Base-by-base conservation (phyloP, 2,797 vertebrate species). In the Prionace glauca region DNA sequence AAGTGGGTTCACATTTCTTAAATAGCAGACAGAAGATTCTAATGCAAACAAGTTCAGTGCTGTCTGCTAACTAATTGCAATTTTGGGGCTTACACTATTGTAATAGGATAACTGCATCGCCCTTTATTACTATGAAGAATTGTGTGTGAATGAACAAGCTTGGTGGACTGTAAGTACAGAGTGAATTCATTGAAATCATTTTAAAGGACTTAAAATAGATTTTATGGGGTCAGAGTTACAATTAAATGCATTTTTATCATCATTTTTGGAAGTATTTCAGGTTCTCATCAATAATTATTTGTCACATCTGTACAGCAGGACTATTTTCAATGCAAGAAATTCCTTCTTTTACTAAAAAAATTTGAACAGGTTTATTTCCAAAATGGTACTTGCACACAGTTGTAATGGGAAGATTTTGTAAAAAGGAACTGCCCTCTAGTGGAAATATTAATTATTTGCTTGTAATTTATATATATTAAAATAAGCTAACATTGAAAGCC, bases 351-450 rank as follows among this genome's bases (percentile, higher is more conserved):
- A 41, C 22, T 56, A 62, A 92, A 2, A 65, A 20, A 65, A n/a
- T 91, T 65, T 69, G 62, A 92, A 36, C n/a, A 92, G 62, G 16
- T n/a, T 65, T 67, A 67, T 92, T 92, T 22, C 20, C 41, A 69
- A 92, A 92, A 92, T 18, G n/a, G 3, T 60, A 92, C 41, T 92
- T 92, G 20, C 3, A 84, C 10, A 41, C 79, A 84, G 41, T 36
- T 84, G 41, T 24, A 84, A 36, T n/a, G 32, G n/a, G 62, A 92
- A n/a, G 14, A 65, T 65, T 65, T 65, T 65, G 62, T 74, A 94
- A 72, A 94, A 94, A 88, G 29, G 50, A n/a, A 65, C 29, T 95
- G 71, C 93, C 93, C 93, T 95, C 93, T 95, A 77, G 69, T 95
- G 93, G 93, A 77, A 29, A n/a, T 56, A 32, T 56, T 77, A 69